A percentile compares a stretch with the other conserved stretches of the same genome.
These are phyloP conservation scores for Drosophila tristis DNA, from an alignment of 1,140 invertebrate genomes.

Conservation along the genomic window DNA sequence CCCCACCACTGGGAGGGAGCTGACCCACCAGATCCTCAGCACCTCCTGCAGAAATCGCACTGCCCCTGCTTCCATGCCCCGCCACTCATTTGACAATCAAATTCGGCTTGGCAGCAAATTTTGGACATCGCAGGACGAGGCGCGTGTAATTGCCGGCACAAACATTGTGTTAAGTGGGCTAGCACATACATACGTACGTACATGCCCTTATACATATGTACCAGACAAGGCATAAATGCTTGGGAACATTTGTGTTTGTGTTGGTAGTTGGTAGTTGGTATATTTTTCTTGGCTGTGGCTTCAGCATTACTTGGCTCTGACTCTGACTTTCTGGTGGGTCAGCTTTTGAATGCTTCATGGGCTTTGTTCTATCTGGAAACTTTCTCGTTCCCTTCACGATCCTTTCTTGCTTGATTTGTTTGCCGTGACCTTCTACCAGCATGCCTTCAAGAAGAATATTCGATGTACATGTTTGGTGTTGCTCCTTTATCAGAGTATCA, in stretches of 20 bases:
- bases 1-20: neutral
- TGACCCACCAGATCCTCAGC: neutral
- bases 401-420: neutral
- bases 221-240: constrained; percentile 9
- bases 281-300: constrained; percentile 23
- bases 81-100: constrained; percentile 55
- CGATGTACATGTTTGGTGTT: no score
- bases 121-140: constrained; percentile 37
- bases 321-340: constrained; percentile 10
- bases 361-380: neutral
- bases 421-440: neutral
- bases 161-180: constrained; percentile 68
- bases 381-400: no score
- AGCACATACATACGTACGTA: constrained; percentile 36
- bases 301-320: constrained; percentile 15
- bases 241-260: neutral
- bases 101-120: constrained; percentile 63
- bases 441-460: no score
- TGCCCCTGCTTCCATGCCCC: neutral
- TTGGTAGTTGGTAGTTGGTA: constrained; percentile 4
- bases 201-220: constrained; percentile 4
- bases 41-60: no score
- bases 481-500: no score
- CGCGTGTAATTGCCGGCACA: constrained; percentile 53
- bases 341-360: neutral